These are phyloP conservation scores for Nemotelus nigrinus DNA, from an alignment of 2,888 invertebrate genomes.

Conservation along the genomic window DNA sequence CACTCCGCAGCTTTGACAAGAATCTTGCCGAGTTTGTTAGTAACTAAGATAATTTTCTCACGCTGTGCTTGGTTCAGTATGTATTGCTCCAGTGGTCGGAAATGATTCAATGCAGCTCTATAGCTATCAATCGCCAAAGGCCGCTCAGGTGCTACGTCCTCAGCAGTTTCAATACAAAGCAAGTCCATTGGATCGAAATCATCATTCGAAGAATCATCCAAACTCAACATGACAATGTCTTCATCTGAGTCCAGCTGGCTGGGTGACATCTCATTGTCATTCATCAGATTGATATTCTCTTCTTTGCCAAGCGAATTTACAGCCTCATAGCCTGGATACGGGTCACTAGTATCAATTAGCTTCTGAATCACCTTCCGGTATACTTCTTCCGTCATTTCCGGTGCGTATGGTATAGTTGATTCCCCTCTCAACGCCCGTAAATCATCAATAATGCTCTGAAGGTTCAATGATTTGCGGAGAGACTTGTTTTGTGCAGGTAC, in stretches of 20 bases:
- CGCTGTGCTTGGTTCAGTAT: background rate
- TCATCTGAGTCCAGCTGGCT: background rate
- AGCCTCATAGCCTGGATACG: background rate
- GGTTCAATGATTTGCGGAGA: background rate
- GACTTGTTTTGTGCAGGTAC: conserved; percentile 40
- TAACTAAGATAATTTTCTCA: background rate
- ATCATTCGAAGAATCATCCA: background rate
- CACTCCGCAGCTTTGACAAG: background rate
- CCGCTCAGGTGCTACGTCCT: background rate
- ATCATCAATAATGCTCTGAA: background rate
- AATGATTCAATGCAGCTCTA: background rate
- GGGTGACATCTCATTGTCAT: no score
- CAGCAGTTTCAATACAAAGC: background rate
- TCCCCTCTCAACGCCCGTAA: background rate
- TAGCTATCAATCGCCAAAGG: background rate
- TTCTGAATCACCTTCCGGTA: background rate
- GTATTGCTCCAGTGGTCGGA: background rate
- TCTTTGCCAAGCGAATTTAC: background rate
- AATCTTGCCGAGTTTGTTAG: background rate
- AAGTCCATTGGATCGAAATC: no score
- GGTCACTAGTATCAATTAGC: background rate
- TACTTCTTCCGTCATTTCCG: background rate
- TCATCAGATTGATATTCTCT: background rate
- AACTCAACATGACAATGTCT: no score
- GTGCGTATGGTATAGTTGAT: background rate